Evolutionary conservation across 23 tunicate genomes (phyloP).

Genomic region (Styela plicata): DNA sequence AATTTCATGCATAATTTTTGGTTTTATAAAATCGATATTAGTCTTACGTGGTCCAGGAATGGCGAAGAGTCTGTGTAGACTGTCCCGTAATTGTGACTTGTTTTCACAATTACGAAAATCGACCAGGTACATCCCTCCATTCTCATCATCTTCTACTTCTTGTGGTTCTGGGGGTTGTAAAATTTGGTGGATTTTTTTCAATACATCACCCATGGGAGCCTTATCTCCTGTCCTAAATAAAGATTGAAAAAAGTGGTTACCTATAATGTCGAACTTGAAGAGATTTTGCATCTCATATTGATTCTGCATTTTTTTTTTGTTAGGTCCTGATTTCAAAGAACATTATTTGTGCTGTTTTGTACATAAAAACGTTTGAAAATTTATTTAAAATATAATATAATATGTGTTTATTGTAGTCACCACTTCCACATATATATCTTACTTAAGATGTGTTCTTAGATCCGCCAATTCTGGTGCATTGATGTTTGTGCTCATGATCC

Average conservation of each 20-base stretch:
- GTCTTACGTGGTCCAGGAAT: conserved; percentile 84
- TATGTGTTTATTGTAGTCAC: too few relatives aligned
- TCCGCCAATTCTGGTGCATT: conserved; percentile 39
- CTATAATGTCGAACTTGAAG: too few relatives aligned
- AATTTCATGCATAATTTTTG: not conserved
- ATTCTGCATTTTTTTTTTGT: too few relatives aligned
- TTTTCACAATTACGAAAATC: conserved; percentile 56
- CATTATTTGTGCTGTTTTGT: too few relatives aligned
- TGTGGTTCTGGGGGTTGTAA: conserved; percentile 38
- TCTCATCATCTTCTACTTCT: conserved; percentile 17
- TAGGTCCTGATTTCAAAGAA: too few relatives aligned
- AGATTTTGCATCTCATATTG: too few relatives aligned
- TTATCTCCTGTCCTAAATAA: not conserved
- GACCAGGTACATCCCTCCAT: conserved; percentile 42
- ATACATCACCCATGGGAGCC: conserved; percentile 10
- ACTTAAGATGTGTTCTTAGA: conserved; percentile 48
- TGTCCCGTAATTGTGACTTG: conserved; percentile 44
- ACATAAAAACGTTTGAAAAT: too few relatives aligned
- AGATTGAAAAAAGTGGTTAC: too few relatives aligned
- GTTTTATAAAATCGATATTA: too few relatives aligned
- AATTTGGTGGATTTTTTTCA: conserved; percentile 32
- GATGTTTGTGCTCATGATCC: conserved; percentile 16
- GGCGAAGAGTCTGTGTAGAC: conserved; percentile 64
- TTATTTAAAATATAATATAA: too few relatives aligned
- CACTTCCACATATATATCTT: too few relatives aligned